Evolutionary conservation across 2,888 invertebrate species (phyloP), one percentile per base, ranked within the genome.

Genomic region (Nezara viridula): DNA sequence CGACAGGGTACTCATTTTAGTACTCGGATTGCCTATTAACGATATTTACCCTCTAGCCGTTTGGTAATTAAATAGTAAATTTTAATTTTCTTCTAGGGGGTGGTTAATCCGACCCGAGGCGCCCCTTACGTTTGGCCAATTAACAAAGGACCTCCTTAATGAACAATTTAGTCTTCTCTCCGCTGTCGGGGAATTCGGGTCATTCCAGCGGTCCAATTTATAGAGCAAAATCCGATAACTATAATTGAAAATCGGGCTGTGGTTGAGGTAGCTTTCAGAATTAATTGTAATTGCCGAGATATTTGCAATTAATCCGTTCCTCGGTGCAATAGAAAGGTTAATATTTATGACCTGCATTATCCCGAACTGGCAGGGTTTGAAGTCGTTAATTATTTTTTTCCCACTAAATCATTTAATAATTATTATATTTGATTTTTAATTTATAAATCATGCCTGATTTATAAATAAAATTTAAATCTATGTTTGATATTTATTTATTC

Each of bases 11-110:
- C 37, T 73, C 66, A 73, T 37, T 73, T 73, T 37, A 73, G 66
- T 37, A 12, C 66, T 73, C 19, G 66, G 66, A 73, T 73, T 73
- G 66, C 66, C 66, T 73, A 73, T 73, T 73, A 73, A 73, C 66
- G 66, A 73, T 73, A 73, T 73, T 73, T 73, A 73, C 32, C 66
- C 66, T 7, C 66, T 73, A 37, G 66, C 19, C 37, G 7, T 19
- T 32, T 2, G 66, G 66, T 73, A 73, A 73, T 73, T 73, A 73
- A 73, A 73, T 73, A 73, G 66, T 73, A 73, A 73, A 73, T 73
- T 73, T 73, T 73, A 73, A 73, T 73, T 73, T 73, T 73, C 66
- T 73, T 73, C 66, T 73, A 73, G 37, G 16, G 32, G 60, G 16
- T 12, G 66, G 66, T 73, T 73, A 73, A 73, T 73, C 66, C 66